Base-by-base conservation (phyloP, 2,888 invertebrate species). In the Plagiodera versicolora region DNA sequence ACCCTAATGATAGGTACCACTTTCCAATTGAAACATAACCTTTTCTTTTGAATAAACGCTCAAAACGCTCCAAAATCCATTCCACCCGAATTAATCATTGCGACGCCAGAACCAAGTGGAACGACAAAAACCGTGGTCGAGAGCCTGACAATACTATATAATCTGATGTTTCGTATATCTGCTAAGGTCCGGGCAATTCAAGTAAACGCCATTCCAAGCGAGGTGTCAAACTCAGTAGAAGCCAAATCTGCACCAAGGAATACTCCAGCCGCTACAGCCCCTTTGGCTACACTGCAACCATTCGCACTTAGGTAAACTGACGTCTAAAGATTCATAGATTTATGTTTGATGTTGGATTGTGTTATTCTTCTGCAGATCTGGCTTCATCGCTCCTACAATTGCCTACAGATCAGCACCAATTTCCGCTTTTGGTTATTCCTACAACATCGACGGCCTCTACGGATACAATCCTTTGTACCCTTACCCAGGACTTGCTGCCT, bases 361-460 rank as follows among this genome's bases (percentile, higher is more conserved):
- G 32, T 32, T 32, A 10, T 32, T 39, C 14, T n/a, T 14, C 11
- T 14, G 3, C 39, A 39, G 39, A 39, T 14, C 39, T n/a, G 39
- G 39, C 20, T 49, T 61, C 19, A 50, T 59, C 11, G 11, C 61
- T n/a, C 56, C 60, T n/a, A 44, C 53, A 11, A 30, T 57, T n/a
- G 63, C 56, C 9, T 20, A 65, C 8, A 35, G 52, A n/a, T 55
- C 61, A 10, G 61, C 62, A 9, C 35, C 64, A n/a, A 44, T 52
- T n/a, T 61, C 62, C 9, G 8, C 61, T 10, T 66, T 66, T 9
- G 54, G 64, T 4, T 68, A 65, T 10, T 63, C 66, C 24, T 53
- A 55, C 19, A 55, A 46, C 47, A 35, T 48, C 16, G 32, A 48
- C 16, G 28, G 47, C 6, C 35, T 48, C 11, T n/a, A 56, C 6